phyloP scores from a whole-genome alignment of 1,140 invertebrate genomes.

The Pseudomyrmex pallidus region DNA sequence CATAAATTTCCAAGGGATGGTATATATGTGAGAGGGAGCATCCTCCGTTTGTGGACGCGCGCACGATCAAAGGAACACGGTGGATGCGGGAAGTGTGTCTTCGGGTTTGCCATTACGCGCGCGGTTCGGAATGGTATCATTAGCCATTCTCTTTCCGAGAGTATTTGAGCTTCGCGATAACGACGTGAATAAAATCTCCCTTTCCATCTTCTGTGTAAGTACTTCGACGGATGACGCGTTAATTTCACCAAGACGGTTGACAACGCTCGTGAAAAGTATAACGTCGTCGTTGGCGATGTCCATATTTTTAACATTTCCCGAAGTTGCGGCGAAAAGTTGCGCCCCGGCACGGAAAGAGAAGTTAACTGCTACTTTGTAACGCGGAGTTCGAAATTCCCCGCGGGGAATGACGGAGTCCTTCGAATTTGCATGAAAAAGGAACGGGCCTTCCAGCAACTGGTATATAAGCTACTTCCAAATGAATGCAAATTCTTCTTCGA shows the following conservation, averaged over 20 bases:
- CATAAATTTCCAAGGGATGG: conserved; percentile 56
- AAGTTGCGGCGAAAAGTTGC: conserved; percentile 44
- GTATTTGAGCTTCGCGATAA: background rate
- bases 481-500: conserved; percentile 78
- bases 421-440: conserved; percentile 78
- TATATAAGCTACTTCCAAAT: conserved; percentile 77
- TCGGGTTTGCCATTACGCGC: background rate
- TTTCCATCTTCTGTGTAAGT: too few relatives aligned
- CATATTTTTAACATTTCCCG: conserved; percentile 53
- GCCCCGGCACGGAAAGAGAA: conserved; percentile 41
- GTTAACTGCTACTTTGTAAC: conserved; percentile 67
- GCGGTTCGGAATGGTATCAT: background rate
- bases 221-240: conserved; percentile 1
- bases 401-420: conserved; percentile 60
- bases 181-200: too few relatives aligned
- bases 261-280: conserved; percentile 33
- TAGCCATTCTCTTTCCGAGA: background rate
- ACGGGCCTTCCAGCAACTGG: conserved; percentile 72
- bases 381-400: conserved; percentile 54
- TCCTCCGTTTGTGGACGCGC: background rate
- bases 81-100: conserved; percentile 12
- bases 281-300: background rate
- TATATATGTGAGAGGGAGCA: conserved; percentile 21
- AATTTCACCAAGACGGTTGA: conserved; percentile 15
- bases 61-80: conserved; percentile 24